Evolutionary conservation across 2,113 vertebrate genomes (phyloP).

Genomic region (Nannobrachium achirus): DNA sequence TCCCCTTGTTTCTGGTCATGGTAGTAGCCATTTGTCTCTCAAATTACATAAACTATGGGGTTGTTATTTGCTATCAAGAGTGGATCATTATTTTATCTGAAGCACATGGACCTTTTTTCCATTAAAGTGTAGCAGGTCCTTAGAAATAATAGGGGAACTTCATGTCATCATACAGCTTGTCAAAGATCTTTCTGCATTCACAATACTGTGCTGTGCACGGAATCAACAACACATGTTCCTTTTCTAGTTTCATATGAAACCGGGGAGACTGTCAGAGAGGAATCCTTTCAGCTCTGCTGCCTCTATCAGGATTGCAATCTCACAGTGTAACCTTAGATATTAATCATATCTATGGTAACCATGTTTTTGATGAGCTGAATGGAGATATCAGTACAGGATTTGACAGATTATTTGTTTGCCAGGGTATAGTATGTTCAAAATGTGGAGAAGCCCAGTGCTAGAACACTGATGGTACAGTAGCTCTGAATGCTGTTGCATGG

Average conservation of each 20-base stretch:
- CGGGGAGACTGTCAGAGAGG: conserved; percentile 45
- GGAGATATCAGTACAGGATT: no score
- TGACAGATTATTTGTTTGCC: no score
- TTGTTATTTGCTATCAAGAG: neutral
- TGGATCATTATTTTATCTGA: conserved; percentile 5
- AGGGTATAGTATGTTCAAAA: no score
- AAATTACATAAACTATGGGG: neutral
- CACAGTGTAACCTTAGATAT: conserved; percentile 17
- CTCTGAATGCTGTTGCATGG: no score
- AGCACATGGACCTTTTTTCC: no score
- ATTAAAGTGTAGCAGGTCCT: conserved; percentile 23
- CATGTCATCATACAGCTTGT: conserved; percentile 41
- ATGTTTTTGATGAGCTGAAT: neutral
- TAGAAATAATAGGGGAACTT: conserved; percentile 21
- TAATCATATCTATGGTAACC: neutral
- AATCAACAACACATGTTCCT: conserved; percentile 60
- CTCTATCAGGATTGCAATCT: conserved; percentile 33
- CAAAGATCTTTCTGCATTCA: conserved; percentile 32
- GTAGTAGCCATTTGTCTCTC: neutral
- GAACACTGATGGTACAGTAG: no score
- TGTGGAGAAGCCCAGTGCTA: no score
- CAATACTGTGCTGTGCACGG: conserved; percentile 41
- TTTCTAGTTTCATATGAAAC: conserved; percentile 54
- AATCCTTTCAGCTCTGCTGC: conserved; percentile 39
- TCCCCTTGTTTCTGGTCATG: neutral